Evolutionary conservation across 2,888 invertebrate genomes (phyloP).

Genomic region (Tachina fera): DNA sequence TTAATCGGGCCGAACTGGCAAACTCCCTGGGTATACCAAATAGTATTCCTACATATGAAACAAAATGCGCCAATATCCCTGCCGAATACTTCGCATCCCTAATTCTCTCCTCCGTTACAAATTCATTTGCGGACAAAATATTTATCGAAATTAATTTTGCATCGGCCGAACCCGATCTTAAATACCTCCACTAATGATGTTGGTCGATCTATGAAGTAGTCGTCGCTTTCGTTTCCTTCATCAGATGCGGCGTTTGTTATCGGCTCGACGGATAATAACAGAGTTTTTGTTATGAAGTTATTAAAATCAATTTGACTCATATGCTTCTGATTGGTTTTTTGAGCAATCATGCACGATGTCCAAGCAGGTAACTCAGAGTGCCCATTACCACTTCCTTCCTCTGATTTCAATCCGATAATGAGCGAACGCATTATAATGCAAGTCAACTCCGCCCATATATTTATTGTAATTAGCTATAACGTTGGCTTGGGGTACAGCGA

Average conservation of each 20-base stretch:
- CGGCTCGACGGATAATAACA: too few species aligned
- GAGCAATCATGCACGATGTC: constrained; percentile 25
- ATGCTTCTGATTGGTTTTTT: not conserved
- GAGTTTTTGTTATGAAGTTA: not conserved
- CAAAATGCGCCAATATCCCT: too few species aligned
- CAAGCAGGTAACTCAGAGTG: constrained; percentile 17
- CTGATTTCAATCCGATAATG: constrained; percentile 2
- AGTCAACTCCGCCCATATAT: constrained; percentile 21
- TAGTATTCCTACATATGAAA: too few species aligned
- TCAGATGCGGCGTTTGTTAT: too few species aligned
- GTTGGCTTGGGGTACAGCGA: constrained; percentile 14
- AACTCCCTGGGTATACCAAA: too few species aligned
- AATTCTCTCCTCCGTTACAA: too few species aligned
- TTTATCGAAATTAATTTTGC: too few species aligned
- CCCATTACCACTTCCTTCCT: constrained; percentile 15
- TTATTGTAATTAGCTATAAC: constrained; percentile 20
- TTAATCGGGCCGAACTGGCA: too few species aligned
- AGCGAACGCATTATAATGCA: constrained; percentile 31
- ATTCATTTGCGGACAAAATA: too few species aligned
- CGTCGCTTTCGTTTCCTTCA: not conserved
- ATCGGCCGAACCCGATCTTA: too few species aligned
- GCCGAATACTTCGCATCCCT: too few species aligned
- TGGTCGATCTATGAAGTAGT: not conserved
- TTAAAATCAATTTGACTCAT: constrained; percentile 12
- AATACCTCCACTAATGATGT: not conserved